Percentiles rank a stretch among this genome's conserved stretches.
These are phyloP conservation scores for Microplitis mediator DNA, from an alignment of 1,140 invertebrate species.

Conservation along the genomic window DNA sequence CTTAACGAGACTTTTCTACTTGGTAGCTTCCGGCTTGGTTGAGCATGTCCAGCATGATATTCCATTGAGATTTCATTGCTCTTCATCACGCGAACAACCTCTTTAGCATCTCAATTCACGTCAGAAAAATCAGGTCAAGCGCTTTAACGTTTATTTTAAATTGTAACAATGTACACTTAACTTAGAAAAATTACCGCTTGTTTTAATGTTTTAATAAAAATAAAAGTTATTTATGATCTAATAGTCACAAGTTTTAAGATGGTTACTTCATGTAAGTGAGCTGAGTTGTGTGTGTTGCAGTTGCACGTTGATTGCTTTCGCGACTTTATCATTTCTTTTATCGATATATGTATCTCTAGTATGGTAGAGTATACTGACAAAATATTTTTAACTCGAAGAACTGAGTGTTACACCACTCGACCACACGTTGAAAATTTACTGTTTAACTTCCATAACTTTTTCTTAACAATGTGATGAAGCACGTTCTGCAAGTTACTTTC, in stretches of 20 bases:
- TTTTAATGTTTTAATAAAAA: too few species aligned
- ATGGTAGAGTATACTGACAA: background rate
- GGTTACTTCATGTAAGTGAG: background rate
- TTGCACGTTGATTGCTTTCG: background rate
- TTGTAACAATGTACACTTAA: too few species aligned
- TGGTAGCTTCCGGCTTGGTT: constrained; percentile 1
- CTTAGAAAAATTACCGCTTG: too few species aligned
- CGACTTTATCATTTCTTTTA: constrained; percentile 1
- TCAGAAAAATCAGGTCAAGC: background rate
- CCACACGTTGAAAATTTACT: constrained; percentile 24
- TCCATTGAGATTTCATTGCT: background rate
- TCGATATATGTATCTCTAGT: background rate
- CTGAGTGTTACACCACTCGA: constrained; percentile 15
- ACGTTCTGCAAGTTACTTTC: constrained; percentile 8
- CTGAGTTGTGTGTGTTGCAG: too few species aligned
- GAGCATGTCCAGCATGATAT: background rate
- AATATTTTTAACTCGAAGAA: constrained; percentile 10
- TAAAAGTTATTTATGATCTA: background rate
- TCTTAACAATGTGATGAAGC: constrained; percentile 12
- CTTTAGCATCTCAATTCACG: background rate
- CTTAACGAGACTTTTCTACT: constrained; percentile 19
- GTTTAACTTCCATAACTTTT: constrained; percentile 9
- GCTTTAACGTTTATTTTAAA: background rate
- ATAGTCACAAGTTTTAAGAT: background rate
- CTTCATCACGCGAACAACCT: background rate